A percentile compares a stretch with the other conserved stretches of the same genome.
phyloP scores from a whole-genome alignment of 2,113 vertebrate species.

The Isurus oxyrinchus region DNA sequence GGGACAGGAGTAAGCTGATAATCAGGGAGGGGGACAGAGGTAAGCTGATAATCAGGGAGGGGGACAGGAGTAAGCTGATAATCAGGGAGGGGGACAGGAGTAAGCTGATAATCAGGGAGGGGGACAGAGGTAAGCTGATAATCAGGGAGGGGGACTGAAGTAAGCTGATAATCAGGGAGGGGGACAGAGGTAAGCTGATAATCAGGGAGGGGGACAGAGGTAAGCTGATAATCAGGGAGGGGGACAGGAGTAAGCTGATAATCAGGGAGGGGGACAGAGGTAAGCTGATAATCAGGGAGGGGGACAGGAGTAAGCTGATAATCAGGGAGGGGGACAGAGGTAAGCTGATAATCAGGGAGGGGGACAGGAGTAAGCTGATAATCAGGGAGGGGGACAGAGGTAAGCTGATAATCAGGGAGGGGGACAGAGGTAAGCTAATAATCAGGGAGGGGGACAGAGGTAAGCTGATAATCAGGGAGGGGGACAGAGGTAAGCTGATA shows the following conservation, averaged over 20 bases:
- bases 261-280: background rate
- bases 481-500: background rate
- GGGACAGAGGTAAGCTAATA: background rate
- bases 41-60: too few species aligned
- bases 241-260: background rate
- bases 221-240: background rate
- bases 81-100: too few species aligned
- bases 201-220: background rate
- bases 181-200: too few species aligned
- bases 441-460: background rate
- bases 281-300: background rate
- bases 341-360: background rate
- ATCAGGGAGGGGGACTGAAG: too few species aligned
- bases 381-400: background rate
- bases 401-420: background rate
- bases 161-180: too few species aligned
- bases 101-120: too few species aligned
- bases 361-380: background rate
- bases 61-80: too few species aligned
- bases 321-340: background rate
- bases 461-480: too few species aligned
- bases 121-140: too few species aligned
- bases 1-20: too few species aligned
- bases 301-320: too few species aligned
- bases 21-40: too few species aligned